Base-by-base conservation (phyloP, 2,888 invertebrate genomes). In the Resseliella maxima region DNA sequence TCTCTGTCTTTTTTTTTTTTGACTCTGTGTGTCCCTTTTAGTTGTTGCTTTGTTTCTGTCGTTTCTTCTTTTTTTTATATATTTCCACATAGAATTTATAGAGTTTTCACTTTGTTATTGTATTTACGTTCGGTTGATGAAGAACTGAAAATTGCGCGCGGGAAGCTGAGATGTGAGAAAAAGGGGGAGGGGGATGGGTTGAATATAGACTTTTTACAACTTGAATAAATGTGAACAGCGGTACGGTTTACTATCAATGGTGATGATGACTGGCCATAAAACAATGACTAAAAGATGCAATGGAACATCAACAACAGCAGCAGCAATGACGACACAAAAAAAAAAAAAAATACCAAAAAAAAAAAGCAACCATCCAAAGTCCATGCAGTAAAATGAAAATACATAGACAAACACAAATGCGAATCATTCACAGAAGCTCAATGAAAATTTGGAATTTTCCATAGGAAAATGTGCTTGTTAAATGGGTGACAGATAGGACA, bases 261-360 rank as follows among this genome's bases (percentile, higher is more conserved):
- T 31, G 72, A 72, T 72, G 72, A 72, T 72, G 72, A 72, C 72
- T 72, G 72, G 72, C 72, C 72, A 31, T 72, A 72, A 72, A 72
- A 72, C 72, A 72, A 72, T 72, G 15, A 35, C 72, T 31, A 72
- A 72, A 35, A 31, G 72, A 72, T 31, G 72, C 59, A 59, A 59
- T 59, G 59, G 24, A 59, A 59, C 59, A 59, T 59, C 59, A 59
- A 24, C 59, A 59, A 24, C 59, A 59, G n/a, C 59, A 59, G 15
- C 27, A 31, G 31, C 35, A 12, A 24, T 35, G n/a, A 35, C 3
- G 72, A n/a, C 31, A 72, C 72, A 72, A 27, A 72, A 15, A 18
- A 12, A 18, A 12, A 18, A 6, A 18, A 8, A 50, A 12, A 50
- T 18, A 50, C 2, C 2, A 50, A 18, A 50, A 50, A 50, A 50